phyloP scores from a whole-genome alignment of 1,140 invertebrate species.

The Drosophila kikkawai region DNA sequence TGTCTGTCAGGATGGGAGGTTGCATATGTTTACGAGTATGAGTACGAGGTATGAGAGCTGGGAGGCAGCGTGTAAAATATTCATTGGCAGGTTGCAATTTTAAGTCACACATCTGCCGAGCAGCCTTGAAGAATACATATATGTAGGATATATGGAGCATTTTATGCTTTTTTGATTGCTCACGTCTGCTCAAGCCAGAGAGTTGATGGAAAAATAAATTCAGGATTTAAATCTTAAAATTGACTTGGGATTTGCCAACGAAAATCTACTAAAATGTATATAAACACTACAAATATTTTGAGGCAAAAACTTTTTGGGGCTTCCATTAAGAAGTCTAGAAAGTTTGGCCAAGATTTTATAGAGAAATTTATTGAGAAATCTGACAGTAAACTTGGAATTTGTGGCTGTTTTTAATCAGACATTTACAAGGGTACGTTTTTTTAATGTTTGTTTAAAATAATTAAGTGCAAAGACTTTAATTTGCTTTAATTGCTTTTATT shows the following conservation, averaged over 20 bases:
- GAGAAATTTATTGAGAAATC: not conserved
- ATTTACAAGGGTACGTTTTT: not conserved
- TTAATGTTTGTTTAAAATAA: not conserved
- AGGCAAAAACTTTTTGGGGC: not conserved
- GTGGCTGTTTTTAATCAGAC: not conserved
- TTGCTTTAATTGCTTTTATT: no score
- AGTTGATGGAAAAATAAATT: constrained; percentile 9
- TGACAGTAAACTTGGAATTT: not conserved
- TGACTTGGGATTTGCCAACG: not conserved
- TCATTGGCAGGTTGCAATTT: constrained; percentile 14
- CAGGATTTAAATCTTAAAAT: constrained; percentile 12
- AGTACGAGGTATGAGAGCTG: not conserved
- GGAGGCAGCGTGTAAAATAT: constrained; percentile 22
- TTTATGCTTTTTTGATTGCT: constrained; percentile 23
- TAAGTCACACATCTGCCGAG: constrained; percentile 7
- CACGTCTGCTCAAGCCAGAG: constrained; percentile 2
- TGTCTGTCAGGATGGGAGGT: not conserved
- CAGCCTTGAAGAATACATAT: not conserved
- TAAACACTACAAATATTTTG: not conserved
- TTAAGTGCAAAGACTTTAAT: no score
- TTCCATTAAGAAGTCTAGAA: constrained; percentile 1
- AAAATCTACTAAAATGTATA: constrained; percentile 4
- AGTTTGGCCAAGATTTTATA: not conserved
- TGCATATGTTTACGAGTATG: not conserved
- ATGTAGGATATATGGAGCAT: not conserved